phyloP scores from a whole-genome alignment of 2,113 vertebrate genomes.

The Cyprinodon tularosa region DNA sequence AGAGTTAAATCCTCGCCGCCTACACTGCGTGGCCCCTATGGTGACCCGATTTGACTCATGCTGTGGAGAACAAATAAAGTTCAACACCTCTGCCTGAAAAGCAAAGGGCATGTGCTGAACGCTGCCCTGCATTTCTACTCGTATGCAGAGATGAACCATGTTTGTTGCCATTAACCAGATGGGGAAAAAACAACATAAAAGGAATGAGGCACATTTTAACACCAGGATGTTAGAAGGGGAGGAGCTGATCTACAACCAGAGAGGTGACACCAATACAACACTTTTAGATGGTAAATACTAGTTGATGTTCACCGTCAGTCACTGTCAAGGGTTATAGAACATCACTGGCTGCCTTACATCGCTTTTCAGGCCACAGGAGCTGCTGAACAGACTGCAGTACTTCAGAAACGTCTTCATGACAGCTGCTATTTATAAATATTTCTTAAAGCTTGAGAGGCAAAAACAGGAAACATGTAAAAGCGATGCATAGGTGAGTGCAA shows the following conservation, averaged over 20 bases:
- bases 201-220: background rate
- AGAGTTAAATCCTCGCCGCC: conserved; percentile 10
- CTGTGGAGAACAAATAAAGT: conserved; percentile 23
- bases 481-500: too few species aligned
- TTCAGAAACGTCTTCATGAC: background rate
- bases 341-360: too few species aligned
- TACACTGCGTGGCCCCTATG: conserved; percentile 25
- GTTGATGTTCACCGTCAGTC: too few species aligned
- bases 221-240: too few species aligned
- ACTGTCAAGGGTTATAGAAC: too few species aligned
- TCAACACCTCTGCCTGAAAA: conserved; percentile 13
- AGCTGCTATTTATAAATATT: background rate
- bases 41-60: conserved; percentile 31
- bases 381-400: background rate
- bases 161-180: too few species aligned
- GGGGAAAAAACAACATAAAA: background rate
- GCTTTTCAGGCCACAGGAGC: too few species aligned
- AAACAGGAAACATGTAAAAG: too few species aligned
- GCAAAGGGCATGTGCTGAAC: background rate
- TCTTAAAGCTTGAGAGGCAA: background rate
- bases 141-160: background rate
- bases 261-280: too few species aligned
- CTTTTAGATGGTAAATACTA: too few species aligned
- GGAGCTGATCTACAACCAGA: too few species aligned
- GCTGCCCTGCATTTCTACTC: background rate